Evolutionary conservation across 2,113 vertebrate genomes (phyloP).

Genomic region (Sapajus apella): DNA sequence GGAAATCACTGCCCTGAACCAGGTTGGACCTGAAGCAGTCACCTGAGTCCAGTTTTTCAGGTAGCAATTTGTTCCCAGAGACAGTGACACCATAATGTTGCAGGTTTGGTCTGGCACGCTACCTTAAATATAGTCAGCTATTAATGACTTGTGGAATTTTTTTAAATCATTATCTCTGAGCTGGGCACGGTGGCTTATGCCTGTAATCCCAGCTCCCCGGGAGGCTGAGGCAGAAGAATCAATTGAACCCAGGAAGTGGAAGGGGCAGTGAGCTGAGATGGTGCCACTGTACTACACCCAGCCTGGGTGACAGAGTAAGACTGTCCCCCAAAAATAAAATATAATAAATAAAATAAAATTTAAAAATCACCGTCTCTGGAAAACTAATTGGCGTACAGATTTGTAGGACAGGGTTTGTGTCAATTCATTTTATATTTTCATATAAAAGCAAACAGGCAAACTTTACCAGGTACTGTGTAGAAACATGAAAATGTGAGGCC

Average conservation of each 20-base stretch:
- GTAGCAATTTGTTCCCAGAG: not conserved
- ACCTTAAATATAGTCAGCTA: not conserved
- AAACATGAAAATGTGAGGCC: not conserved
- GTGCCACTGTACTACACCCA: too few species aligned
- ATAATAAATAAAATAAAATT: too few species aligned
- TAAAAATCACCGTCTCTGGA: not conserved
- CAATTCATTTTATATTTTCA: not conserved
- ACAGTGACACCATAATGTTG: not conserved
- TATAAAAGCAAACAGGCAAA: not conserved
- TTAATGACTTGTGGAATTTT: not conserved
- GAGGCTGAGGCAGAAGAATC: too few species aligned
- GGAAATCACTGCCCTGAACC: not conserved
- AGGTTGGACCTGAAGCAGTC: not conserved
- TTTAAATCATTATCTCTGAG: too few species aligned
- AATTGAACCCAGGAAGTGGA: too few species aligned
- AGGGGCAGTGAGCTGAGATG: too few species aligned
- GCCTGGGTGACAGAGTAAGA: too few species aligned
- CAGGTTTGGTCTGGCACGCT: not conserved
- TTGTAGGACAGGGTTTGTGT: not conserved
- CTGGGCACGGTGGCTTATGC: too few species aligned
- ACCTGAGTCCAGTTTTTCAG: not conserved
- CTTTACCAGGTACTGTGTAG: not conserved
- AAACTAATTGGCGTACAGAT: not conserved
- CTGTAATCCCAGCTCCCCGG: too few species aligned
- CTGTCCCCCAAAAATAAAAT: not conserved